phyloP scores from a whole-genome alignment of 1,140 invertebrate genomes.

The Hermetia illucens region DNA sequence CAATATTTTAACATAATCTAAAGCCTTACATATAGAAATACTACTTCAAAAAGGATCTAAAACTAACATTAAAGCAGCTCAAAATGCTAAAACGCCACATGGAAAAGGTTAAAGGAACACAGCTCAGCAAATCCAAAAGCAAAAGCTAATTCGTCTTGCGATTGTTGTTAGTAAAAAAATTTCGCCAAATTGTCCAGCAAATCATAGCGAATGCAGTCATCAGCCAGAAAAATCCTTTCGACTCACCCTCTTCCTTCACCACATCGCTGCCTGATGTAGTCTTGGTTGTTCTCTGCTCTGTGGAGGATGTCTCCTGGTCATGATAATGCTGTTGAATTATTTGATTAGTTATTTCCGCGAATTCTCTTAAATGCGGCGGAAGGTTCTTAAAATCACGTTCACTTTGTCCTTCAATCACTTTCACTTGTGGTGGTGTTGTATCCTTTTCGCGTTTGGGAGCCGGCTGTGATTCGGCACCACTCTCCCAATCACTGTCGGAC shows the following conservation, averaged over 20 bases:
- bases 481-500: slow-evolving; percentile 29
- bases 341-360: slow-evolving; percentile 34
- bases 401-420: slow-evolving; percentile 31
- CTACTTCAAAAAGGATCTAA: too few species aligned
- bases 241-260: slow-evolving; percentile 28
- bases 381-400: slow-evolving; percentile 43
- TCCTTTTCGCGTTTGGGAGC: slow-evolving; percentile 35
- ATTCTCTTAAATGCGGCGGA: slow-evolving; percentile 59
- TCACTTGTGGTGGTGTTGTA: slow-evolving; percentile 35
- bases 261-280: slow-evolving; percentile 24
- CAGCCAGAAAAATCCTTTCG: slow-evolving; percentile 5
- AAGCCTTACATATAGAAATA: too few species aligned
- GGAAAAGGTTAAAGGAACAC: too few species aligned
- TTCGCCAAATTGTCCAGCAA: slow-evolving; percentile 4
- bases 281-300: slow-evolving; percentile 29
- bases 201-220: slow-evolving; percentile 1
- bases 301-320: slow-evolving; percentile 37
- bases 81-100: too few species aligned
- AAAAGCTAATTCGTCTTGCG: too few species aligned
- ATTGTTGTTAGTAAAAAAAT: slow-evolving; percentile 2
- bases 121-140: too few species aligned
- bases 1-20: too few species aligned
- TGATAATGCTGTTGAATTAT: slow-evolving; percentile 17
- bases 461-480: slow-evolving; percentile 26
- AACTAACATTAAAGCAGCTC: too few species aligned